Percentiles rank a stretch among this genome's conserved stretches.
These are phyloP conservation scores for Phortica magna DNA, from an alignment of 2,888 invertebrate species.

Conservation along the genomic window DNA sequence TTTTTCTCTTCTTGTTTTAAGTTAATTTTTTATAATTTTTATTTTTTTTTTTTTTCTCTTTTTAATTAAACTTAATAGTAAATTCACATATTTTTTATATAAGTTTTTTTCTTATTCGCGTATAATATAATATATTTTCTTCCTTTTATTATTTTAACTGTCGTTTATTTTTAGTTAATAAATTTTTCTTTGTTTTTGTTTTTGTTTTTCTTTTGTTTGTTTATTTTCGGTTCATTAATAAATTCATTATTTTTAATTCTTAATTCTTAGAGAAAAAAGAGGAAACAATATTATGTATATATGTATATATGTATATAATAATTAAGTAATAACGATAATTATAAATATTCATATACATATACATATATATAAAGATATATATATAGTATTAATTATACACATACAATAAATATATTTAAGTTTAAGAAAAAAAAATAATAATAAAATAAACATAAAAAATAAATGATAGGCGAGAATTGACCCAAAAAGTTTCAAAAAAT, in stretches of 20 bases:
- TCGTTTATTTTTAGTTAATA: constrained; percentile 46
- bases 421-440: neutral
- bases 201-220: constrained; percentile 39
- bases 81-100: constrained; percentile 59
- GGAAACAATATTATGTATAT: constrained; percentile 56
- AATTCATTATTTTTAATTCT: constrained; percentile 65
- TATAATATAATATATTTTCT: constrained; percentile 19
- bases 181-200: constrained; percentile 40
- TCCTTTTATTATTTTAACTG: constrained; percentile 37
- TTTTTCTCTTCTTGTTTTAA: constrained; percentile 40
- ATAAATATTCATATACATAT: constrained; percentile 48
- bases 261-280: constrained; percentile 61
- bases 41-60: constrained; percentile 36
- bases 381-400: neutral
- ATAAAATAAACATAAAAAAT: neutral
- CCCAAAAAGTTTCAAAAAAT: constrained; percentile 30
- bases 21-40: constrained; percentile 43
- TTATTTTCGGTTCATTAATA: constrained; percentile 54
- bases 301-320: constrained; percentile 50
- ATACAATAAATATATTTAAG: constrained; percentile 1
- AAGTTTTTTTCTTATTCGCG: constrained; percentile 25
- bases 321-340: constrained; percentile 63
- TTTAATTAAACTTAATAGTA: constrained; percentile 62
- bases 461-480: constrained; percentile 30
- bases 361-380: constrained; percentile 29